Evolutionary conservation across 2,888 invertebrate genomes (phyloP).

Genomic region (Stenchaetothrips biformis): DNA sequence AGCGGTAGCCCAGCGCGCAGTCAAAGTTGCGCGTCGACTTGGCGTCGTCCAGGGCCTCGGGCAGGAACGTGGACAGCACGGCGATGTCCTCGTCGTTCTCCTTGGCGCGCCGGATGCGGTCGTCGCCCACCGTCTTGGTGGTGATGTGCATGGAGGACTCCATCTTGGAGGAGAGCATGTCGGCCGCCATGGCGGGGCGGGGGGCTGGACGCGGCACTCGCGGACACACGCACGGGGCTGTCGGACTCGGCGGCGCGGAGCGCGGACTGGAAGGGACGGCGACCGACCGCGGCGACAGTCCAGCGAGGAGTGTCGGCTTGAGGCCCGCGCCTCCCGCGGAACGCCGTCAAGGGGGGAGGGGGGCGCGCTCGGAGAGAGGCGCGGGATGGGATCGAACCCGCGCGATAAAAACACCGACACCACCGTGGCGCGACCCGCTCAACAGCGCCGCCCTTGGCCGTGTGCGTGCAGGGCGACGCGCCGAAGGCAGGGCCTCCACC

Average conservation of each 20-base stretch:
- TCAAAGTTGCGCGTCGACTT: constrained; percentile 56
- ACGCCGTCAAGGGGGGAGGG: neutral
- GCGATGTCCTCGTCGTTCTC: constrained; percentile 85
- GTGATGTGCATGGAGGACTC: constrained; percentile 55
- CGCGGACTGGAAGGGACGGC: neutral
- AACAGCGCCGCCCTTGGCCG: too few species aligned
- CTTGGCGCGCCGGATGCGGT: constrained; percentile 70
- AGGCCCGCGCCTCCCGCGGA: neutral
- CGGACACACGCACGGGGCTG: neutral
- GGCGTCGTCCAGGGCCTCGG: constrained; percentile 58
- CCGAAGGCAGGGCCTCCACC: too few species aligned
- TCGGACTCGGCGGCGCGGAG: neutral
- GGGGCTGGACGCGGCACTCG: neutral
- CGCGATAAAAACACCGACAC: neutral
- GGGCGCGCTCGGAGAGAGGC: neutral
- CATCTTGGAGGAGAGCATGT: constrained; percentile 73
- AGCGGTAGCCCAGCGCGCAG: constrained; percentile 70
- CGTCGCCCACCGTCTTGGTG: constrained; percentile 77
- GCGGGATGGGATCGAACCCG: neutral
- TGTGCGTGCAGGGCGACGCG: too few species aligned
- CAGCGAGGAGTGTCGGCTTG: neutral
- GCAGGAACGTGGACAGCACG: constrained; percentile 76
- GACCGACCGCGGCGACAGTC: neutral
- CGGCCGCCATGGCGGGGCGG: constrained; percentile 58
- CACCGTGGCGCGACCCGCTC: neutral